Evolutionary conservation across 2,797 vertebrate genomes (phyloP), one percentile per base, ranked within the genome.

Genomic region (Oceanodroma leucorhoa): DNA sequence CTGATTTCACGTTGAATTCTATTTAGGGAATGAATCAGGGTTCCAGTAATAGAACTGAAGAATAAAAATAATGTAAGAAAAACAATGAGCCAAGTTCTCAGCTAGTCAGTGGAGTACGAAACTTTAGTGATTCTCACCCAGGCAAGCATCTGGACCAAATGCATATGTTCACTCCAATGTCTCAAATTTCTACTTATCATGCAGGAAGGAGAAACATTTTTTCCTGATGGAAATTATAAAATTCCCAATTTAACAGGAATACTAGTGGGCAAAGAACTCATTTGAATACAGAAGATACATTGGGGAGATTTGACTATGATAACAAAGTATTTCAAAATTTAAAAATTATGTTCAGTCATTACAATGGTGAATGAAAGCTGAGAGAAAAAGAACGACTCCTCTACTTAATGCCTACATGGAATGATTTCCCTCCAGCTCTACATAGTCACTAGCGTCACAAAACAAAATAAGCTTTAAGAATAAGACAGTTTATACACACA

Each of bases 391-490:
- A 46, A 60, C 3, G 9, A 69, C 43, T 90, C 67, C 30, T 96
- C 36, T 54, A 55, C 29, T 75, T 82, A 36, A 70, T 40, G 45
- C 46, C 30, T 30, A 50, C 32, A 24, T 23, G 38, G 73, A 86
- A 75, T 82, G 77, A 76, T 48, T 81, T 93, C 66, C 41, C 40
- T 81, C 50, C 80, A 91, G 83, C 36, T 91, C 46, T 85, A 91
- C 38, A 88, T 41, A 95, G 54, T 80, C 60, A 55, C 62, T 36
- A 58, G 87, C 89, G 61, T 70, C 72, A 90, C 92, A 90, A 97
- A 97, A 97, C 73, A 97, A 93, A 96, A 96, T 89, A 95, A 97
- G 96, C 83, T 92, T 97, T 94, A 96, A 97, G 96, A 97, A 95
- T 75, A 95, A 93, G 93, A 92, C 81, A 94, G 91, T 97, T 96